Evolutionary conservation across 2,888 invertebrate species (phyloP).

Genomic region (Agrochola litura): DNA sequence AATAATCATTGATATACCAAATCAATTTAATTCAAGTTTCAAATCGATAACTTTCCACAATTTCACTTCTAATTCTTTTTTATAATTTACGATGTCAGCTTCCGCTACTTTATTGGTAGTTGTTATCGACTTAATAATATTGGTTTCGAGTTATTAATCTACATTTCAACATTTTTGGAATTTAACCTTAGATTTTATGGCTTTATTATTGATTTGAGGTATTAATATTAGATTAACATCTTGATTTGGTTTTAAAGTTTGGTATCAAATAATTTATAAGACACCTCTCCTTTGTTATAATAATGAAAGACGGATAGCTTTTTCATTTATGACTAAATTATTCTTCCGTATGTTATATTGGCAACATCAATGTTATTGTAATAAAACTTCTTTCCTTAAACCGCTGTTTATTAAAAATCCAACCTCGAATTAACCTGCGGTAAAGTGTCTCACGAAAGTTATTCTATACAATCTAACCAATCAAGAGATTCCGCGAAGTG

Average conservation of each 20-base stretch:
- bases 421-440: background rate
- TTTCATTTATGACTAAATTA: background rate
- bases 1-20: conserved; percentile 30
- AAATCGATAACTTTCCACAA: conserved; percentile 57
- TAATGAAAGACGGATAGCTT: background rate
- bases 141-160: conserved; percentile 53
- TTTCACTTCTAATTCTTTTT: conserved; percentile 55
- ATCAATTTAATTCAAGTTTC: conserved; percentile 38
- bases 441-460: background rate
- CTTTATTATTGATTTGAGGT: conserved; percentile 53
- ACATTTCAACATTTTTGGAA: conserved; percentile 47
- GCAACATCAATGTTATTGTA: background rate
- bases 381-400: background rate
- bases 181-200: conserved; percentile 43
- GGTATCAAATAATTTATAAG: background rate
- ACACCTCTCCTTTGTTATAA: conserved; percentile 5
- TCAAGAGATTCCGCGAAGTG: conserved; percentile 20
- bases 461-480: background rate
- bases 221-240: conserved; percentile 46
- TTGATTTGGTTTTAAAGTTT: conserved; percentile 47
- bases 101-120: conserved; percentile 59
- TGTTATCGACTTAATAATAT: conserved; percentile 52
- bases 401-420: background rate
- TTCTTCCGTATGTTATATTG: background rate
- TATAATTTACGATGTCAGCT: conserved; percentile 59